Base-by-base conservation (phyloP, 1,140 invertebrate genomes). In the Helicorthomorpha holstii region DNA sequence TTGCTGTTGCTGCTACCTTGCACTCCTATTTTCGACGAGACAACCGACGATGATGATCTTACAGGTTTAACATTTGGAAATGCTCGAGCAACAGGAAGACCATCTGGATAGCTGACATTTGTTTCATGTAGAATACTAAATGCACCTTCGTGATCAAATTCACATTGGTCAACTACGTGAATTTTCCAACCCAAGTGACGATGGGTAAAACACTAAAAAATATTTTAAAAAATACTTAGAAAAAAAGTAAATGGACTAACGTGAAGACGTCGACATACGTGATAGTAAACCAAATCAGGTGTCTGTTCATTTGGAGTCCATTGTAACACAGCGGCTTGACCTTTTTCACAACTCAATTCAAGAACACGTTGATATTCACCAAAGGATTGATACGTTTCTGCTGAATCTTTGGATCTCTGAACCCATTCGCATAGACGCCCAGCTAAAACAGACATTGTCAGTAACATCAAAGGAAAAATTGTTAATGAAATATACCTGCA, bases 121-220 rank as follows among this genome's bases (percentile, higher is more conserved):
- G 27, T 45, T 25, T 45, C 41, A 16, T 51, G 10, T 19, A 45
- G 7, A 23, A 51, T n/a, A 22, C 21, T 51, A 24, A n/a, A 10
- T 23, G 19, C 50, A 7, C 3, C 12, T 4, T 45, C 29, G 29
- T 3, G 49, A 27, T 50, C 50, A 7, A 19, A 10, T n/a, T 64
- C 59, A 52, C 89, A 93, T 14, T 70, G 66, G 63, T 96, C 86
- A 23, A 83, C 73, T 0, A 96, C 85, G 59, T 89, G 82, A 56
- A 96, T 95, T 67, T 89, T 92, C 87, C 89, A 94, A 29, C 92
- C 92, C 50, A 95, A 75, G 61, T 91, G 81, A 34, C 89, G 82
- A 67, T 93, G 86, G 10, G 85, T 85, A 69, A 82, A 94, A 64
- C 89, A 93, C 82, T 92, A 68, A 25, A 72, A n/a, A n/a, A n/a